Base-by-base conservation (phyloP, 2,888 invertebrate species). In the Archips xylosteana region DNA sequence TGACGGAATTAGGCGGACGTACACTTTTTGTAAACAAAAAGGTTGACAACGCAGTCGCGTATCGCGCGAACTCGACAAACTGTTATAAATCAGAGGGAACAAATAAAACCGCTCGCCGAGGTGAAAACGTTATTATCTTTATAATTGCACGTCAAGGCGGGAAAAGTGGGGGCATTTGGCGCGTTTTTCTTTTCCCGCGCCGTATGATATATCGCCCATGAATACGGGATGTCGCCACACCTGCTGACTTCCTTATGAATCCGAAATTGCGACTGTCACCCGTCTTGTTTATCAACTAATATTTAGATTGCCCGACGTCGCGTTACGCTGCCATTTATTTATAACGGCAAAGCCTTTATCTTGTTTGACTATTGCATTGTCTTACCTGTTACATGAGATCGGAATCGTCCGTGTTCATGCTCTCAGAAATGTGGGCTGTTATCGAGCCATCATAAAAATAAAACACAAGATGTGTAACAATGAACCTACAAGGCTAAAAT, bases 121-220 rank as follows among this genome's bases (percentile, higher is more conserved):
- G 89, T 92, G 93, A 92, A 92, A 93, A 91, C 90, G 91, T 94
- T 94, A 94, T 94, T 94, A 94, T 94, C 93, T 93, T 92, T 94
- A 92, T 94, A 94, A 94, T 94, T 94, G 94, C 92, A 94, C 92
- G 94, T 94, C 94, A 94, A 89, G 89, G 84, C 87, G 88, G 87
- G 87, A 87, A 88, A 88, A 85, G 72, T 85, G 84, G 82, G 81
- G 82, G 81, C 81, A 80, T 82, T 82, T 76, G 82, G 82, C 82
- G 85, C 83, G 83, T 83, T 86, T 85, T 87, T 84, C 82, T 82
- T 85, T 82, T 80, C 80, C 82, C 85, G 77, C 78, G 80, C 78
- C 83, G 82, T 86, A 90, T 94, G 94, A 94, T 94, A 92, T 94
- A 94, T 93, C 88, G 90, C 89, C 89, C 87, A 94, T 94, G 94